Percentiles rank a stretch among this genome's conserved stretches.
phyloP scores from a whole-genome alignment of 2,113 vertebrate genomes.

The Columba janthina region DNA sequence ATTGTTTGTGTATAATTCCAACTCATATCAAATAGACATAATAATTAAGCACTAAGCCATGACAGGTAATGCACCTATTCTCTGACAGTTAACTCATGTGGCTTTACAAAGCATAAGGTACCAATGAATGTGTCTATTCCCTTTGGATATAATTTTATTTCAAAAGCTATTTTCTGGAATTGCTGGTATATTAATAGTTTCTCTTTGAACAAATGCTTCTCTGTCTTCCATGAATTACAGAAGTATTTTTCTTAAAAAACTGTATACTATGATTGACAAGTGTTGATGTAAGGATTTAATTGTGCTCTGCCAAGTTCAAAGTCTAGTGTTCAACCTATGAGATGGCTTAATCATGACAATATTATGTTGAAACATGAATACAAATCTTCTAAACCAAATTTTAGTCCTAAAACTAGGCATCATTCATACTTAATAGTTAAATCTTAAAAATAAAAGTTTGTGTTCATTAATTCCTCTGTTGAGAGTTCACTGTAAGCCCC shows the following conservation, averaged over 20 bases:
- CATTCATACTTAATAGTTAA: not conserved
- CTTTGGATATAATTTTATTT: slow-evolving; percentile 44
- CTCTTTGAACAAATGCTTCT: slow-evolving; percentile 17
- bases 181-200: not conserved
- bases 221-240: not conserved
- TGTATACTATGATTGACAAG: not conserved
- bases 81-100: not conserved
- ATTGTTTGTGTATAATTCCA: not conserved
- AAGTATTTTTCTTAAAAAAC: not conserved
- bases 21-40: not conserved
- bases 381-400: not conserved
- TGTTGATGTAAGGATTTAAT: not conserved
- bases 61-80: not conserved
- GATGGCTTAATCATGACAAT: not conserved
- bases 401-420: not conserved
- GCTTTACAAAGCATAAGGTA: slow-evolving; percentile 29
- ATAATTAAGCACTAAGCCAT: slow-evolving; percentile 41
- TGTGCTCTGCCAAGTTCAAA: not conserved
- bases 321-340: not conserved
- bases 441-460: not conserved
- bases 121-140: not conserved
- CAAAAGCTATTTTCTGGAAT: slow-evolving; percentile 8
- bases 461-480: not conserved
- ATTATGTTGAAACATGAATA: not conserved
- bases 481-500: not conserved